A percentile compares a stretch with the other conserved stretches of the same genome.
Conservation (phyloP, 2,888 invertebrate genomes). For the Caradrina kadenii region DNA sequence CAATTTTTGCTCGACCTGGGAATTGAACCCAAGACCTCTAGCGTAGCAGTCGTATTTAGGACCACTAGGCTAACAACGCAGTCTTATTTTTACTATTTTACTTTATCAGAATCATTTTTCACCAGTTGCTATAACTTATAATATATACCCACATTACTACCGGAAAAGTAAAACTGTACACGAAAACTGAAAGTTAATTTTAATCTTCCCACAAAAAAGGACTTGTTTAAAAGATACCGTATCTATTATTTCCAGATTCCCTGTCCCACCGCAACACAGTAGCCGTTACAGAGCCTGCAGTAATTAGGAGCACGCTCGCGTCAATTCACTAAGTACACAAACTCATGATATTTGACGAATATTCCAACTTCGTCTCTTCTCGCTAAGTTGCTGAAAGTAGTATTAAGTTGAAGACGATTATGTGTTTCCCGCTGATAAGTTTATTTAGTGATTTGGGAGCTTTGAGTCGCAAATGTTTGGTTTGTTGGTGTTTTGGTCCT, state of each 20-base stretch:
- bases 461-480: constrained; percentile 32
- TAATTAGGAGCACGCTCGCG: constrained; percentile 45
- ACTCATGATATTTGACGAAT: constrained; percentile 50
- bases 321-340: constrained; percentile 54
- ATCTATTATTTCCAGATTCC: background rate
- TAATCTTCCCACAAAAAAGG: background rate
- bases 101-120: no score
- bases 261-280: constrained; percentile 22
- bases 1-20: no score
- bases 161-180: no score
- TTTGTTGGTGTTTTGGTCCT: constrained; percentile 25
- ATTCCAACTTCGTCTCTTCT: constrained; percentile 42
- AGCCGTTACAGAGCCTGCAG: constrained; percentile 38
- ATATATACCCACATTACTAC: no score
- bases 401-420: constrained; percentile 61
- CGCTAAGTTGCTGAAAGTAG: constrained; percentile 57
- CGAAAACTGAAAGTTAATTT: background rate
- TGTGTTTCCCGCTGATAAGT: constrained; percentile 59
- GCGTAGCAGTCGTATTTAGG: no score
- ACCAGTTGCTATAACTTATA: no score
- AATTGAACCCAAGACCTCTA: no score
- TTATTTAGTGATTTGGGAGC: constrained; percentile 44
- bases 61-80: no score
- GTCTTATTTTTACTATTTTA: no score
- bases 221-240: constrained; percentile 2